These are phyloP conservation scores for Gymnoscopelus braueri DNA, from an alignment of 2,797 vertebrate genomes.

Conservation along the genomic window DNA sequence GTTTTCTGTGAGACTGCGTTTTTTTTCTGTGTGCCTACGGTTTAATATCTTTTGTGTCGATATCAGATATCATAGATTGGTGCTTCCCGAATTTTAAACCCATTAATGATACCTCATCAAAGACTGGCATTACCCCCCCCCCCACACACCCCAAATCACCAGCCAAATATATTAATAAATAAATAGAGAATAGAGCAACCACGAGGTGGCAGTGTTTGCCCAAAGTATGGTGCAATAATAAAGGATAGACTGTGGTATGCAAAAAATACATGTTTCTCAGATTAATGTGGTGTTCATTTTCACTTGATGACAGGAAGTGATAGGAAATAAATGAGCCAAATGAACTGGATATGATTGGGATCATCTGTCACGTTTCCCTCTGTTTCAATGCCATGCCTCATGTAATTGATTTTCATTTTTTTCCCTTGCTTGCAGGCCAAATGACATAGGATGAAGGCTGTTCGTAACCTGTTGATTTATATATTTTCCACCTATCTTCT, in stretches of 20 bases:
- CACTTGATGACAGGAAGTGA: slow-evolving; percentile 40
- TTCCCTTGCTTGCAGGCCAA: slow-evolving; percentile 92
- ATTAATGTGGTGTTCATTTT: slow-evolving; percentile 50
- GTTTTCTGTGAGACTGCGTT: slow-evolving; percentile 5
- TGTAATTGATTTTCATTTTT: slow-evolving; percentile 85
- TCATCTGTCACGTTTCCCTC: slow-evolving; percentile 25
- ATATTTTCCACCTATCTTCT: slow-evolving; percentile 99
- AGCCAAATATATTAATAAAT: slow-evolving; percentile 55
- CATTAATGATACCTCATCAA: slow-evolving; percentile 66
- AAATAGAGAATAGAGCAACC: slow-evolving; percentile 72
- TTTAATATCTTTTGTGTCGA: slow-evolving; percentile 9
- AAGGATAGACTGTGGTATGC: slow-evolving; percentile 68
- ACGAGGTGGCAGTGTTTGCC: slow-evolving; percentile 98
- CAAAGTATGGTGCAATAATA: slow-evolving; percentile 80
- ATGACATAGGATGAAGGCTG: slow-evolving; percentile 99
- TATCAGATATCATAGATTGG: slow-evolving; percentile 36
- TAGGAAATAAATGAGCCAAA: slow-evolving; percentile 44
- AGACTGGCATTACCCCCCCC: slow-evolving; percentile 65
- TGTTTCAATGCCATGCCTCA: slow-evolving; percentile 49
- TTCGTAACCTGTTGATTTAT: slow-evolving; percentile 99
- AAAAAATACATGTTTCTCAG: slow-evolving; percentile 62
- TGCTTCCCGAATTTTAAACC: slow-evolving; percentile 54
- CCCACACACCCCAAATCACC: not conserved
- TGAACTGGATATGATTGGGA: slow-evolving; percentile 36
- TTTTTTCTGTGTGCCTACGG: not conserved